These are phyloP conservation scores for Drosophila baimaii DNA, from an alignment of 1,140 invertebrate genomes.

Conservation along the genomic window DNA sequence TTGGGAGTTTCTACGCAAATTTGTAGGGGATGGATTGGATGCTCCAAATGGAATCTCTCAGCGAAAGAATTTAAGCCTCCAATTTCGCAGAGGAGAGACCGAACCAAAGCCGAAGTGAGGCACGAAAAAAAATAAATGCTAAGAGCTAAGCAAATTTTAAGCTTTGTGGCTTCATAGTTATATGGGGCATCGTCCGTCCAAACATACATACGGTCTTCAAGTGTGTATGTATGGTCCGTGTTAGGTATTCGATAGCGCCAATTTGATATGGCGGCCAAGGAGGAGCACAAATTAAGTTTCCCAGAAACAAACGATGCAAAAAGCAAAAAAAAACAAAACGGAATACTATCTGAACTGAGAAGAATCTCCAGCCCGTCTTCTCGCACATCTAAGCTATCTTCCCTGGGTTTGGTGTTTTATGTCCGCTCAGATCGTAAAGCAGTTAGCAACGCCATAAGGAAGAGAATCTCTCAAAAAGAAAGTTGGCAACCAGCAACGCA, in stretches of 20 bases:
- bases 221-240: slow-evolving; percentile 36
- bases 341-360: slow-evolving; percentile 56
- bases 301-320: slow-evolving; percentile 58
- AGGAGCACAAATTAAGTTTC: slow-evolving; percentile 80
- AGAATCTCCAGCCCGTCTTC: slow-evolving; percentile 24
- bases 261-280: slow-evolving; percentile 77
- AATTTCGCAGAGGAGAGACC: slow-evolving; percentile 61
- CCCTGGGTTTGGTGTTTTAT: slow-evolving; percentile 51
- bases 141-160: slow-evolving; percentile 77
- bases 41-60: slow-evolving; percentile 42
- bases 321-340: slow-evolving; percentile 19
- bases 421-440: slow-evolving; percentile 58
- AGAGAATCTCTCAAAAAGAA: slow-evolving; percentile 60
- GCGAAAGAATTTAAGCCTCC: slow-evolving; percentile 74
- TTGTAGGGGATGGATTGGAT: slow-evolving; percentile 44
- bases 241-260: slow-evolving; percentile 80
- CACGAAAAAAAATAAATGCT: slow-evolving; percentile 35
- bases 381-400: slow-evolving; percentile 45
- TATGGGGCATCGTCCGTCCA: slow-evolving; percentile 53
- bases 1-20: slow-evolving; percentile 43
- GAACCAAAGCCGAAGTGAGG: slow-evolving; percentile 10
- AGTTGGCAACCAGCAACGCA: slow-evolving; percentile 42
- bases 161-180: slow-evolving; percentile 57
- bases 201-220: slow-evolving; percentile 1
- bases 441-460: slow-evolving; percentile 67